Evolutionary conservation across 2,888 invertebrate species (phyloP).

Genomic region (Ormyrus rosae): DNA sequence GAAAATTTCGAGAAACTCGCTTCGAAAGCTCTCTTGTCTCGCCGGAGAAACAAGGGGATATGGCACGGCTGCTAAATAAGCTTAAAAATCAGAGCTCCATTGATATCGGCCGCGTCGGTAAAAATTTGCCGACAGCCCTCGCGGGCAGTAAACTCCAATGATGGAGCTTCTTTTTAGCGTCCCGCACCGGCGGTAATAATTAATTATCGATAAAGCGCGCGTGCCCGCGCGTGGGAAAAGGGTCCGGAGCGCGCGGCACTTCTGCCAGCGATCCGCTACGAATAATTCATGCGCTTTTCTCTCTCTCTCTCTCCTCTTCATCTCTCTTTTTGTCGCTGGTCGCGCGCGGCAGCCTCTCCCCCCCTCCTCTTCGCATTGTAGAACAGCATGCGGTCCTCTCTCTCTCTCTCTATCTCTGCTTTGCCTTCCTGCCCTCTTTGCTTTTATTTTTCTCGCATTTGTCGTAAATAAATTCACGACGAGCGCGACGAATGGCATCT

Average conservation of each 20-base stretch:
- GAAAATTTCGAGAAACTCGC: not conserved
- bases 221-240: slow-evolving; percentile 35
- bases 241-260: slow-evolving; percentile 20
- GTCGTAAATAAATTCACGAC: slow-evolving; percentile 57
- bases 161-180: not conserved
- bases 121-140: too few species aligned
- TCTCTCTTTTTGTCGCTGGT: slow-evolving; percentile 52
- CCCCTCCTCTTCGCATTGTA: slow-evolving; percentile 35
- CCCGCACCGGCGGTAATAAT: slow-evolving; percentile 14
- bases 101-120: too few species aligned
- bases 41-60: not conserved
- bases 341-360: slow-evolving; percentile 15
- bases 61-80: not conserved
- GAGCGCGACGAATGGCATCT: slow-evolving; percentile 57
- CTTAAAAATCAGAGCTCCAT: too few species aligned
- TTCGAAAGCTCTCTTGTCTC: not conserved
- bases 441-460: slow-evolving; percentile 55
- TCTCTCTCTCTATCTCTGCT: slow-evolving; percentile 35
- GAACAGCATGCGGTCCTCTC: slow-evolving; percentile 48
- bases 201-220: slow-evolving; percentile 39
- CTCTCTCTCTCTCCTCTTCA: slow-evolving; percentile 29
- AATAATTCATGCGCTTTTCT: slow-evolving; percentile 57
- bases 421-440: slow-evolving; percentile 5
- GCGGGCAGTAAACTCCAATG: too few species aligned
- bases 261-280: slow-evolving; percentile 38